A percentile compares a stretch with the other conserved stretches of the same genome.
phyloP scores from a whole-genome alignment of 2,888 invertebrate species.

The Chirona hameri region DNA sequence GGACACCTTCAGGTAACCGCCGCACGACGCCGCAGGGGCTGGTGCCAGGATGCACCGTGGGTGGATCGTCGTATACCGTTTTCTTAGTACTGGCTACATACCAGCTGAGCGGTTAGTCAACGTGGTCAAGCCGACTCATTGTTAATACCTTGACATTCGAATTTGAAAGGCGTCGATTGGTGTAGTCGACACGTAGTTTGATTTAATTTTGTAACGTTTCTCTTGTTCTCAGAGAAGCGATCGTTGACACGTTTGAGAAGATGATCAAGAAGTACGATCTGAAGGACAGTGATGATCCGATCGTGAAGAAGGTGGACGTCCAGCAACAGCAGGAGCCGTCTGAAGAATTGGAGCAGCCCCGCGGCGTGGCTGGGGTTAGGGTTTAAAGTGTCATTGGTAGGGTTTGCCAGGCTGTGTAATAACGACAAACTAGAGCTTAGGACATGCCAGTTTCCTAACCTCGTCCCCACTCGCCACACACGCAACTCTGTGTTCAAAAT shows the following conservation, averaged over 20 bases:
- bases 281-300: background rate
- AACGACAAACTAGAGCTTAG: background rate
- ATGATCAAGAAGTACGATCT: constrained; percentile 7
- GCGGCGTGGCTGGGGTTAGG: background rate
- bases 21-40: too few species aligned
- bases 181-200: too few species aligned
- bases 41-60: too few species aligned
- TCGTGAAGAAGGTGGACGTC: background rate
- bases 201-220: too few species aligned
- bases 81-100: too few species aligned
- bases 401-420: background rate
- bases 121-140: too few species aligned
- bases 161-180: background rate
- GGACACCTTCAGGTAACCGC: constrained; percentile 72
- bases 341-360: background rate
- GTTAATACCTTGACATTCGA: background rate
- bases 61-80: too few species aligned
- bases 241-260: constrained; percentile 31
- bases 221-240: constrained; percentile 8
- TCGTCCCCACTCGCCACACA: too few species aligned
- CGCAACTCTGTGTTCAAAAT: too few species aligned
- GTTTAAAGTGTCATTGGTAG: background rate
- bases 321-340: background rate
- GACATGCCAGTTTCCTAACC: too few species aligned
- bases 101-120: too few species aligned